A percentile compares a stretch with the other conserved stretches of the same genome.
Conservation (phyloP, 1,140 invertebrate genomes). For the Bombyx mandarina region DNA sequence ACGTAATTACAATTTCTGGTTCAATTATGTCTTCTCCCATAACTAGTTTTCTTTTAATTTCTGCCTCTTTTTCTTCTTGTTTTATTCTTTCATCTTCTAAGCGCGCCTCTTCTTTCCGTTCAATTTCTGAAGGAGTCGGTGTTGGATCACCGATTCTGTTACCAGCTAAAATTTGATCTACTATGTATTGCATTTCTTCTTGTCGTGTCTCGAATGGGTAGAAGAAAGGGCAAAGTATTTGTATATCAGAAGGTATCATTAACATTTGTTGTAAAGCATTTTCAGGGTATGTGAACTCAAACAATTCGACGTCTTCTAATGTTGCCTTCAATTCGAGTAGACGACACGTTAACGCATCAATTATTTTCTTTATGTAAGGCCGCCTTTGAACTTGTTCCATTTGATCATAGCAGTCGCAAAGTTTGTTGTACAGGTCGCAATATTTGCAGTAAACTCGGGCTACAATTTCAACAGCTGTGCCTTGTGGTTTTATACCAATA, state of each 20-base stretch:
- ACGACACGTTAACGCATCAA: slow-evolving; percentile 50
- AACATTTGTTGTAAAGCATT: slow-evolving; percentile 56
- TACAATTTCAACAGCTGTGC: slow-evolving; percentile 47
- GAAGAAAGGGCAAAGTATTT: slow-evolving; percentile 55
- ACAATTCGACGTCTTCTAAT: slow-evolving; percentile 51
- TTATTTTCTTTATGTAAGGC: slow-evolving; percentile 44
- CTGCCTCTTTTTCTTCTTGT: slow-evolving; percentile 36
- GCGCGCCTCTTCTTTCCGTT: slow-evolving; percentile 32
- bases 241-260: slow-evolving; percentile 45
- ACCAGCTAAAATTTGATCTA: slow-evolving; percentile 55
- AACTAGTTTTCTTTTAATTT: slow-evolving; percentile 39
- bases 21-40: slow-evolving; percentile 38
- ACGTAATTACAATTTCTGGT: slow-evolving; percentile 20
- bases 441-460: slow-evolving; percentile 49
- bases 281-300: slow-evolving; percentile 55
- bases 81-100: slow-evolving; percentile 35
- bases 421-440: slow-evolving; percentile 50
- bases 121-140: slow-evolving; percentile 46
- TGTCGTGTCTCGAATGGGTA: slow-evolving; percentile 55
- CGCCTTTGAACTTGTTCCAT: slow-evolving; percentile 58
- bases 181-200: slow-evolving; percentile 54
- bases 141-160: slow-evolving; percentile 53
- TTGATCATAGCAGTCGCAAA: slow-evolving; percentile 60
- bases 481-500: slow-evolving; percentile 53
- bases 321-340: slow-evolving; percentile 45